phyloP scores from a whole-genome alignment of 2,888 invertebrate genomes.

The Baccha elongata region DNA sequence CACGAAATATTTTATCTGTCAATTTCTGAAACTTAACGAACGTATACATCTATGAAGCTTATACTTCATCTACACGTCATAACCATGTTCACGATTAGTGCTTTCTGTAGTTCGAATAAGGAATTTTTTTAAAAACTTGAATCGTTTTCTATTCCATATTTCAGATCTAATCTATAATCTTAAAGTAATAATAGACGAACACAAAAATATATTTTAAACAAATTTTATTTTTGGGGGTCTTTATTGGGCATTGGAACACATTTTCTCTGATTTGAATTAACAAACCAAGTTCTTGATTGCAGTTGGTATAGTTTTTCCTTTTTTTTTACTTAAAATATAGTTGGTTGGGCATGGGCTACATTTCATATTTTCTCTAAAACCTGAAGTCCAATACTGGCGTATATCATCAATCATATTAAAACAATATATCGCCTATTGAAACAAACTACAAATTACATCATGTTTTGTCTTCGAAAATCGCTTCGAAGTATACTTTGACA shows the following conservation, averaged over 20 bases:
- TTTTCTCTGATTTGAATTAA: constrained; percentile 29
- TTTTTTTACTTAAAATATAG: constrained; percentile 24
- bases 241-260: constrained; percentile 37
- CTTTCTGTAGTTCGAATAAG: no score
- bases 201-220: constrained; percentile 9
- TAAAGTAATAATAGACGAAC: no score
- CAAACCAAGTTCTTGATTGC: constrained; percentile 35
- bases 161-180: no score
- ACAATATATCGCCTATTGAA: constrained; percentile 24
- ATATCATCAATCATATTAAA: constrained; percentile 20
- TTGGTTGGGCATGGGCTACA: constrained; percentile 26
- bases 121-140: no score
- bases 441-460: constrained; percentile 44
- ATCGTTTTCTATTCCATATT: no score
- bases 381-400: constrained; percentile 33
- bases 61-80: no score
- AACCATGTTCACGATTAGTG: no score
- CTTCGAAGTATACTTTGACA: constrained; percentile 50
- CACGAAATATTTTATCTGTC: no score
- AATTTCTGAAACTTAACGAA: no score
- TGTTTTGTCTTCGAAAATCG: constrained; percentile 29
- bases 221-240: constrained; percentile 33
- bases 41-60: no score
- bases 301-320: constrained; percentile 13
- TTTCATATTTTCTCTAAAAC: constrained; percentile 20